phyloP scores from a whole-genome alignment of 2,797 vertebrate species.

The Ispidina picta region DNA sequence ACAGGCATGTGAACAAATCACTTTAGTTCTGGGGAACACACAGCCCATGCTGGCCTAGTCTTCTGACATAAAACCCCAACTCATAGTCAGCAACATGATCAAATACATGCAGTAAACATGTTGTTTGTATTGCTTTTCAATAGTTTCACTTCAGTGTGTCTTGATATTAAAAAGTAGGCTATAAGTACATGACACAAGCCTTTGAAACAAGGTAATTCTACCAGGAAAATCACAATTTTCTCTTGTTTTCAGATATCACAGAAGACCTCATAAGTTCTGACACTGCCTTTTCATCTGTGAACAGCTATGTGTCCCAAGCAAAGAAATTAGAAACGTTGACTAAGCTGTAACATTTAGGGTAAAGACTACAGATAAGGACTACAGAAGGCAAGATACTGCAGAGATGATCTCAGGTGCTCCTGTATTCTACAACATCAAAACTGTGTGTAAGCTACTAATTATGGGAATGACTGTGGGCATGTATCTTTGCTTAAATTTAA shows the following conservation, averaged over 20 bases:
- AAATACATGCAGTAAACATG: not conserved
- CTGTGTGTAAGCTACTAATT: not conserved
- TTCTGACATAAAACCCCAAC: not conserved
- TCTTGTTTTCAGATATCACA: not conserved
- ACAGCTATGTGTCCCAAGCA: not conserved
- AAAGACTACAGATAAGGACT: not conserved
- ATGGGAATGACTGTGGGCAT: not conserved
- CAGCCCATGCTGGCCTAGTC: not conserved
- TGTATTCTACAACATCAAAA: not conserved
- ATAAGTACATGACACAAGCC: not conserved
- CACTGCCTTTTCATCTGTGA: not conserved
- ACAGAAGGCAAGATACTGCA: not conserved
- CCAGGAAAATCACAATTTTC: not conserved
- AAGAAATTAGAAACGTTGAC: not conserved
- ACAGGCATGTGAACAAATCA: not conserved
- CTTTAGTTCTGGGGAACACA: not conserved
- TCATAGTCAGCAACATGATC: not conserved
- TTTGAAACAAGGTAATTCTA: not conserved
- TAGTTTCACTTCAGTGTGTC: not conserved
- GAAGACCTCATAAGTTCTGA: not conserved
- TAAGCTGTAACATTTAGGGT: not conserved
- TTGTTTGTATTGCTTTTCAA: not conserved
- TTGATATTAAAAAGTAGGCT: not conserved
- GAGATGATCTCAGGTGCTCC: not conserved
- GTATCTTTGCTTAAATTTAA: not conserved